phyloP scores from a whole-genome alignment of 2,888 invertebrate genomes.

The Orthonevra nobilis region DNA sequence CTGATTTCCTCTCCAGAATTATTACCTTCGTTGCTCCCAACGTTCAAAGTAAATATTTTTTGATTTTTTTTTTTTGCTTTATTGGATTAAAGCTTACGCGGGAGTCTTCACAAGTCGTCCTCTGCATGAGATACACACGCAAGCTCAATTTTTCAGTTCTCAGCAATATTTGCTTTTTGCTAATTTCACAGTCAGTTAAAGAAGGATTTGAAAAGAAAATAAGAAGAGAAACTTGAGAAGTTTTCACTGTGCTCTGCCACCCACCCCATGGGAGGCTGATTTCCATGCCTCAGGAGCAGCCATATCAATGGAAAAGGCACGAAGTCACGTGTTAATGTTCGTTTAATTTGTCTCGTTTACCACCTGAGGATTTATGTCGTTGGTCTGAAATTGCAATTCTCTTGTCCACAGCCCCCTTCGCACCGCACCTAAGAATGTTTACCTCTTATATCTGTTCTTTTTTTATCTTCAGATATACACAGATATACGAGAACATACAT shows the following conservation, averaged over 20 bases:
- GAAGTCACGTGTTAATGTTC: constrained; percentile 73
- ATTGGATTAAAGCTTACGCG: no score
- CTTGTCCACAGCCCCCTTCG: not conserved
- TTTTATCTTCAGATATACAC: no score
- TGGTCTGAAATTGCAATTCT: constrained; percentile 53
- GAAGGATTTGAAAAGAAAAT: not conserved
- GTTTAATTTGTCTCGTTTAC: constrained; percentile 71
- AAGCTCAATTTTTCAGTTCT: not conserved
- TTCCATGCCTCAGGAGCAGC: constrained; percentile 13
- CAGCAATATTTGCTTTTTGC: constrained; percentile 13
- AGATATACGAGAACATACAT: no score
- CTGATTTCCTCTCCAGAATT: no score
- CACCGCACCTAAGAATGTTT: not conserved
- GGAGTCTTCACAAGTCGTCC: no score
- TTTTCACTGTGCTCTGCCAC: not conserved
- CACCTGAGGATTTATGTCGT: constrained; percentile 68
- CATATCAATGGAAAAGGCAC: constrained; percentile 70
- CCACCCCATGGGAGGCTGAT: not conserved
- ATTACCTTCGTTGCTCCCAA: no score
- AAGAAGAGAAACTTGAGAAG: constrained; percentile 12
- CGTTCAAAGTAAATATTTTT: no score
- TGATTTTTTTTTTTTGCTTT: no score
- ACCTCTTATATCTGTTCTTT: not conserved
- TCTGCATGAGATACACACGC: no score
- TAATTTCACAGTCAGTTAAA: not conserved